Conservation (phyloP, 2,797 vertebrate genomes). For the Chrysocyon brachyurus region DNA sequence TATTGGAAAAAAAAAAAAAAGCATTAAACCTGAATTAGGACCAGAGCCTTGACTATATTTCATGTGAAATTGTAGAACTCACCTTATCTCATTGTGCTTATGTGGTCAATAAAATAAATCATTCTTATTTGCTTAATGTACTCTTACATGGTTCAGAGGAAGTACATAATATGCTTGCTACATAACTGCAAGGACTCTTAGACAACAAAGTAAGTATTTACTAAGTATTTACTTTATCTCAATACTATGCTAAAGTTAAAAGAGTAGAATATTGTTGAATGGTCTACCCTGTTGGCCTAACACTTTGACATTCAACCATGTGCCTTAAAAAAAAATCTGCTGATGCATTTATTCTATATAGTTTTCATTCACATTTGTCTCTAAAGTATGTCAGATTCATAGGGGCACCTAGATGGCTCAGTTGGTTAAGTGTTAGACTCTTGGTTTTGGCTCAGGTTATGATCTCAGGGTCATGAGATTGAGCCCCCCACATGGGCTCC, state of each 20-base stretch:
- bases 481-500: neutral
- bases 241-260: neutral
- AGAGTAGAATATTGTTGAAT: neutral
- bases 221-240: neutral
- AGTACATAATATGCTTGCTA: neutral
- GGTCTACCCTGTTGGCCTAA: neutral
- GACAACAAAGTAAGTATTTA: neutral
- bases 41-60: neutral
- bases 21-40: neutral
- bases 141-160: neutral
- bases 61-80: neutral
- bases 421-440: neutral
- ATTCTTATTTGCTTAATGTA: neutral
- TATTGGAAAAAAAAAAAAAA: neutral
- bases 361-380: neutral
- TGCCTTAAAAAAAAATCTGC: neutral
- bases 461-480: neutral
- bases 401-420: neutral
- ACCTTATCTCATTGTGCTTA: neutral
- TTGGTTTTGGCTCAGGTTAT: neutral
- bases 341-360: neutral
- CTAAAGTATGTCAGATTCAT: neutral
- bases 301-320: neutral
- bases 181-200: neutral
- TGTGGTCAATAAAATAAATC: neutral